A percentile compares a stretch with the other conserved stretches of the same genome.
Conservation (phyloP, 2,797 vertebrate species). For the Sparidentex hasta region DNA sequence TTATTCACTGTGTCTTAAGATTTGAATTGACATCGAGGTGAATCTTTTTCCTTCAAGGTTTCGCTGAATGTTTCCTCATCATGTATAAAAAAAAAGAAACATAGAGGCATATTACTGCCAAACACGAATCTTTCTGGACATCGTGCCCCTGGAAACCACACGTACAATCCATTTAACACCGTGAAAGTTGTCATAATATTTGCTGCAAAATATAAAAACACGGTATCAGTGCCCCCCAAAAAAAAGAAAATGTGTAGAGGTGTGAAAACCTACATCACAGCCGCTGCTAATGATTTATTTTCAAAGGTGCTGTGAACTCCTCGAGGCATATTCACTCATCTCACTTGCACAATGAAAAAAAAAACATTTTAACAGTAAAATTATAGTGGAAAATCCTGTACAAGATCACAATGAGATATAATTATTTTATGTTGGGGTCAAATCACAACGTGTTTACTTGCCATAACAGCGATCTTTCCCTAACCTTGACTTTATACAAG, state of each 20-base stretch:
- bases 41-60: constrained; percentile 38
- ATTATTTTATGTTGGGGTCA: neutral
- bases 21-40: constrained; percentile 38
- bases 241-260: neutral
- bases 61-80: constrained; percentile 25
- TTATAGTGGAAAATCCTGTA: neutral
- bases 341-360: neutral
- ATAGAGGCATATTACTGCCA: constrained; percentile 23
- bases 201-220: constrained; percentile 14
- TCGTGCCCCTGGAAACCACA: constrained; percentile 28
- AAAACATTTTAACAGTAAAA: neutral
- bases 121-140: constrained; percentile 22
- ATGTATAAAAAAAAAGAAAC: constrained; percentile 37
- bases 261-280: constrained; percentile 22
- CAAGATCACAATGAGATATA: neutral
- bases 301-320: constrained; percentile 3
- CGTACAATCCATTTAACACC: neutral
- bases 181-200: constrained; percentile 17
- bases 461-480: neutral
- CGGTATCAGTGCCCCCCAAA: neutral
- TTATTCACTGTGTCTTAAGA: constrained; percentile 38
- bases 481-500: neutral
- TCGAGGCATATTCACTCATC: constrained; percentile 2
- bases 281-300: constrained; percentile 7
- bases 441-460: neutral